Percentiles rank a stretch among this genome's conserved stretches.
phyloP scores from a whole-genome alignment of 2,113 vertebrate genomes.

The Hippocampus barbouri region DNA sequence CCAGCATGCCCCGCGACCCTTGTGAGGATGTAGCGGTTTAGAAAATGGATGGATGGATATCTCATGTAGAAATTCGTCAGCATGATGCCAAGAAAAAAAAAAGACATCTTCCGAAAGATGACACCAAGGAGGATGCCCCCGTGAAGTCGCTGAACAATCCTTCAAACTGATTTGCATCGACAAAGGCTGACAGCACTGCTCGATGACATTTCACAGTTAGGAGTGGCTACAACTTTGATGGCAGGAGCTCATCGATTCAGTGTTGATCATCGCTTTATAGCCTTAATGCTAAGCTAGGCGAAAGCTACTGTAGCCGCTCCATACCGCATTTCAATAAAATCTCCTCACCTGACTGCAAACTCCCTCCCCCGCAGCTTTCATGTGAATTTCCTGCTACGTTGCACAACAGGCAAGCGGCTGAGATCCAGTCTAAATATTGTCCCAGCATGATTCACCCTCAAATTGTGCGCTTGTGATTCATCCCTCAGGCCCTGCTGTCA shows the following conservation, averaged over 20 bases:
- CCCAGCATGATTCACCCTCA: conserved; percentile 36
- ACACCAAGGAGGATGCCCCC: too few relatives aligned
- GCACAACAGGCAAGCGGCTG: conserved; percentile 29
- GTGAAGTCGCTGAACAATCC: too few relatives aligned
- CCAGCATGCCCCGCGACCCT: too few relatives aligned
- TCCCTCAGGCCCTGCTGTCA: conserved; percentile 17
- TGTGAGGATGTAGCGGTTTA: too few relatives aligned
- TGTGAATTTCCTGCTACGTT: conserved; percentile 39
- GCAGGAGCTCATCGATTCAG: background rate
- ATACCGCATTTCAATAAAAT: background rate
- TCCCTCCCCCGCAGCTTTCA: conserved; percentile 18
- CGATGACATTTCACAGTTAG: background rate
- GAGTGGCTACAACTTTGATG: background rate
- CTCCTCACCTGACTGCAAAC: background rate
- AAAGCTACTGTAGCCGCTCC: background rate
- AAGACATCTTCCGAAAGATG: too few relatives aligned
- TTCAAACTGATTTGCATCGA: background rate
- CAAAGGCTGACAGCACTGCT: background rate
- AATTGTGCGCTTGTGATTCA: conserved; percentile 12
- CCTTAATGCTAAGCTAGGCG: background rate
- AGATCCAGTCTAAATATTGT: conserved; percentile 34
- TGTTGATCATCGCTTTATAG: background rate
- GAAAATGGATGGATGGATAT: too few relatives aligned
- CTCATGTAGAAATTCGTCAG: too few relatives aligned
- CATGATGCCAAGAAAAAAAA: too few relatives aligned